Conservation (phyloP, 2,113 vertebrate genomes). For the human region DNA sequence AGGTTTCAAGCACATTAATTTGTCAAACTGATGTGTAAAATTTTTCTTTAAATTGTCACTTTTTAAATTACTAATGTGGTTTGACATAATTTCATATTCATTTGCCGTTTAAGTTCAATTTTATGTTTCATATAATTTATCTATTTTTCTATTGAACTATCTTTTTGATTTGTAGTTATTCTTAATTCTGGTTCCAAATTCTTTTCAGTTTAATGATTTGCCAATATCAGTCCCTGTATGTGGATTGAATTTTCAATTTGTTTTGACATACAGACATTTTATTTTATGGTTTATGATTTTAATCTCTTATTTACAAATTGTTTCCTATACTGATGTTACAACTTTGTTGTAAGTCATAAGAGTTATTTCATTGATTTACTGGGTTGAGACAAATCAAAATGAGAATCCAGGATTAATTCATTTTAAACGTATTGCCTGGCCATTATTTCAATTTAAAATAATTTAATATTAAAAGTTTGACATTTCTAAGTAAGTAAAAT, state of each 20-base stretch:
- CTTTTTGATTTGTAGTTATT: background rate
- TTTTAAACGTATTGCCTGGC: background rate
- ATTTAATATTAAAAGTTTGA: background rate
- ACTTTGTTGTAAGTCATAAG: background rate
- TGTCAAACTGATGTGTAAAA: background rate
- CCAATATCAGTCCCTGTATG: background rate
- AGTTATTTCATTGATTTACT: background rate
- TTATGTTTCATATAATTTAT: background rate
- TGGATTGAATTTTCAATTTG: background rate
- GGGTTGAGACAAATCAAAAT: background rate
- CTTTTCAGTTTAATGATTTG: background rate
- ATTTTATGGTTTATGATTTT: background rate
- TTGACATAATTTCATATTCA: background rate
- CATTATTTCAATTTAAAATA: background rate
- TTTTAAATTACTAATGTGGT: background rate
- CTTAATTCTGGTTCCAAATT: background rate
- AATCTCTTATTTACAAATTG: background rate
- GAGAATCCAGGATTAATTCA: background rate
- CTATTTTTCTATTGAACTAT: background rate
- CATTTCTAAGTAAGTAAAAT: background rate
- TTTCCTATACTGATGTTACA: background rate
- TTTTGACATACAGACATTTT: background rate
- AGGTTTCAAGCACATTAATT: background rate
- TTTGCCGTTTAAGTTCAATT: background rate
- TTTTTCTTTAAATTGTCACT: background rate